Base-by-base conservation (phyloP, 2,797 vertebrate species). In the Echeneis naucrates region DNA sequence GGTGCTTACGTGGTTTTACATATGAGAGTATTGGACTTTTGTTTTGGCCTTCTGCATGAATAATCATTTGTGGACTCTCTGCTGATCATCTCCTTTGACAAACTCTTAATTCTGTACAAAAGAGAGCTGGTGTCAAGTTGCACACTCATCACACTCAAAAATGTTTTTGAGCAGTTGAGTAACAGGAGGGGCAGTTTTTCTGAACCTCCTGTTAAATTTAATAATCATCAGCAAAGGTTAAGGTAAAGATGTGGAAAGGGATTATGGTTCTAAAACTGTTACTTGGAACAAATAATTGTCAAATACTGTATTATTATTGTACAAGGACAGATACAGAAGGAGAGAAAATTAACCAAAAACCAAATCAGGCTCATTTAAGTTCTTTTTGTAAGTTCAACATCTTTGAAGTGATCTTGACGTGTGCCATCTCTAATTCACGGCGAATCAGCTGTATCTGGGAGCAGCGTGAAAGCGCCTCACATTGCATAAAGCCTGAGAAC, bases 171-270 rank as follows among this genome's bases (percentile, higher is more conserved):
- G 37, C 19, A 61, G 11, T 23, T 21, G 21, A 71, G 71, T 51
- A 72, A 72, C 45, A 64, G 16, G 44, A 76, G 57, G 44, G 17
- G 51, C n/a, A 61, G 66, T 68, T 81, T 84, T 78, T 78, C 70
- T 63, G 42, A 56, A 72, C 60, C 54, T 82, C 72, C 66, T 45
- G 24, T 69, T 38, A 65, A 58, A 51, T 75, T 60, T 53, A 26
- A 61, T 52, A 72, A 71, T 72, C 71, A 74, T 64, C 47, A 66
- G 56, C 10, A 9, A 69, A 71, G 72, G 58, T 78, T 71, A 72
- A 81, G 51, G 83, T 75, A 78, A 77, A 32, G 57, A 62, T 81
- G 71, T 78, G 33, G 76, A 77, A 75, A 71, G 64, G 63, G 82
- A 89, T 83, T 81, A 84, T 26, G 5, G 8, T 33, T 56, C 23